Conservation (phyloP, 2,113 vertebrate genomes). For the Rattus rattus region DNA sequence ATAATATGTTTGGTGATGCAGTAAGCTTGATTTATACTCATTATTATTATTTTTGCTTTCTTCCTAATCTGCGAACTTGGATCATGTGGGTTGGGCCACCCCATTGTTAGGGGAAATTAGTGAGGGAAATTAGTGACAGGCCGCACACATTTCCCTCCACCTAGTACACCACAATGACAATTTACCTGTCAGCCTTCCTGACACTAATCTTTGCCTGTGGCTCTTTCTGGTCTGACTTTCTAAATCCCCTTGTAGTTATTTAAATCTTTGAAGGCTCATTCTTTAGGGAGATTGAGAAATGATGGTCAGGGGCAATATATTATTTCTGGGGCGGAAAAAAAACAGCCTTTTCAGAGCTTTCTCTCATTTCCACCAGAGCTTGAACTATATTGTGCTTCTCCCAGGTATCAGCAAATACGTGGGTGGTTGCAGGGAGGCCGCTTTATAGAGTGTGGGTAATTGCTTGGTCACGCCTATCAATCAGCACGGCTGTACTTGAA, state of each 20-base stretch:
- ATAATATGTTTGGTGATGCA: conserved; percentile 68
- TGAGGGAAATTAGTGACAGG: conserved; percentile 63
- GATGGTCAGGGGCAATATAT: conserved; percentile 77
- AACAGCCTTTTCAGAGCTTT: conserved; percentile 59
- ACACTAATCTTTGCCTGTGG: conserved; percentile 78
- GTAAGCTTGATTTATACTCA: conserved; percentile 65
- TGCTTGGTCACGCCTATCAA: conserved; percentile 76
- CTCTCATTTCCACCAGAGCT: conserved; percentile 53
- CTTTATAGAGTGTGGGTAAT: conserved; percentile 78
- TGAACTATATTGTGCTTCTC: conserved; percentile 58
- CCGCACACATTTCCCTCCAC: conserved; percentile 65
- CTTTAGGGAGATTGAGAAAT: conserved; percentile 76
- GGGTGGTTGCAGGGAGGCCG: conserved; percentile 54
- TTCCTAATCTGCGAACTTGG: conserved; percentile 59
- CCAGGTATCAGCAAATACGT: conserved; percentile 72
- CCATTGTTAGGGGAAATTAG: conserved; percentile 69
- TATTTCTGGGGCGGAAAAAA: conserved; percentile 69
- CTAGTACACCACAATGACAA: conserved; percentile 72
- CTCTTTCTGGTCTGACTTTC: conserved; percentile 73
- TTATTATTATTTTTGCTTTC: conserved; percentile 69
- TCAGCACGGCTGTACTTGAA: conserved; percentile 71
- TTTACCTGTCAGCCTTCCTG: conserved; percentile 79
- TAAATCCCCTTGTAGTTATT: conserved; percentile 80
- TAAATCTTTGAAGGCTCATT: conserved; percentile 73
- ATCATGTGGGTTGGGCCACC: conserved; percentile 51